These are phyloP conservation scores for Bufotes viridis DNA, from an alignment of 2,797 vertebrate genomes.

Conservation along the genomic window DNA sequence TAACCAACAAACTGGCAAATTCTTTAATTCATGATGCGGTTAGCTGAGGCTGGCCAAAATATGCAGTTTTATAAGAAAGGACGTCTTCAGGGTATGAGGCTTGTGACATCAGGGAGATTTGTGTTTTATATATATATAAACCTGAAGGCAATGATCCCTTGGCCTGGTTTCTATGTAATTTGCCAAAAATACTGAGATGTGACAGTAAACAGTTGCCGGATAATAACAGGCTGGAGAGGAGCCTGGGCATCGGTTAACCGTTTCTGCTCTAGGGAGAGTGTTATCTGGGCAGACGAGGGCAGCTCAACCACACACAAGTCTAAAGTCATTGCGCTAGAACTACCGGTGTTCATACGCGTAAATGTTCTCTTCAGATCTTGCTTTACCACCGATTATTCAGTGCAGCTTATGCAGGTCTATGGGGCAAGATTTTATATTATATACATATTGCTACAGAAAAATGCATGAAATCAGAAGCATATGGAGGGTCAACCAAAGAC, in stretches of 20 bases:
- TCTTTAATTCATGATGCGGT: conserved; percentile 24
- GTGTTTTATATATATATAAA: conserved; percentile 13
- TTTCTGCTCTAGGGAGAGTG: not conserved
- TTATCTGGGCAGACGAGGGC: not conserved
- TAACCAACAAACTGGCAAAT: conserved; percentile 5
- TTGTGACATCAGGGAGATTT: conserved; percentile 8
- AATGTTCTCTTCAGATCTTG: no score
- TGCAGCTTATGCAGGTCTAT: no score
- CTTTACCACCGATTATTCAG: no score
- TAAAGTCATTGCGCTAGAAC: not conserved
- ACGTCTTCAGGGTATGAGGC: conserved; percentile 2
- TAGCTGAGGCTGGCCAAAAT: not conserved
- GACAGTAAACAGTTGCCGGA: conserved; percentile 12
- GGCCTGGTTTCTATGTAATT: conserved; percentile 22
- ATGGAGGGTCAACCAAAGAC: no score
- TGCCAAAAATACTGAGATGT: conserved; percentile 30
- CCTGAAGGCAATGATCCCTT: conserved; percentile 9
- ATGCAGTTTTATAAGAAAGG: conserved; percentile 17
- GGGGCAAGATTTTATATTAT: no score
- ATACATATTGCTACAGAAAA: no score
- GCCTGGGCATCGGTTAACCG: not conserved
- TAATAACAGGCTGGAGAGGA: conserved; percentile 15
- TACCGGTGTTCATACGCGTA: no score
- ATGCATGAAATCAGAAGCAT: no score
- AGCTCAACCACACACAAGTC: not conserved